Evolutionary conservation across 2,113 vertebrate genomes (phyloP).

Genomic region (Cariama cristata): DNA sequence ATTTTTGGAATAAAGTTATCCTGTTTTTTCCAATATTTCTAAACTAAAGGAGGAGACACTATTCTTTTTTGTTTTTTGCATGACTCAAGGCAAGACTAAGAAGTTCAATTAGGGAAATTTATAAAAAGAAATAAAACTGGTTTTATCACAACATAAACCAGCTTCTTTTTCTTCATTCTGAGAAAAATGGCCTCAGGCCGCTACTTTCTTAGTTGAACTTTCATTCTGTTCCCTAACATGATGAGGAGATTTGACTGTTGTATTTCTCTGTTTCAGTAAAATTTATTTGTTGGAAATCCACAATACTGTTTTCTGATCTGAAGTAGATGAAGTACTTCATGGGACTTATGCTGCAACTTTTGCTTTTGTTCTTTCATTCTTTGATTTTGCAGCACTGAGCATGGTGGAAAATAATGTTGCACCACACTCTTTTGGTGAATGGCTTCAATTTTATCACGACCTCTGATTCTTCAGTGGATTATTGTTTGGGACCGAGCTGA

Average conservation of each 20-base stretch:
- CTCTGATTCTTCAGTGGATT: neutral
- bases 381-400: neutral
- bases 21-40: neutral
- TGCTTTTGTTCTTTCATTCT: neutral
- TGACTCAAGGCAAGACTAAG: neutral
- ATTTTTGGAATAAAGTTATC: constrained; percentile 37
- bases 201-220: neutral
- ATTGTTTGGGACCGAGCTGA: neutral
- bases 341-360: neutral
- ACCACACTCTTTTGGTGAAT: neutral
- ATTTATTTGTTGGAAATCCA: neutral
- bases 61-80: neutral
- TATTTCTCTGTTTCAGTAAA: neutral
- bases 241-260: neutral
- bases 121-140: neutral
- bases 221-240: rapidly evolving
- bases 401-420: neutral
- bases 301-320: neutral
- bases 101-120: neutral
- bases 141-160: neutral
- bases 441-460: neutral
- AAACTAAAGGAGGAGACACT: neutral
- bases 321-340: neutral
- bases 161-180: neutral
- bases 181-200: neutral